A percentile compares a stretch with the other conserved stretches of the same genome.
Conservation (phyloP, 2,797 vertebrate genomes). For the Pangasius mekongensis region DNA sequence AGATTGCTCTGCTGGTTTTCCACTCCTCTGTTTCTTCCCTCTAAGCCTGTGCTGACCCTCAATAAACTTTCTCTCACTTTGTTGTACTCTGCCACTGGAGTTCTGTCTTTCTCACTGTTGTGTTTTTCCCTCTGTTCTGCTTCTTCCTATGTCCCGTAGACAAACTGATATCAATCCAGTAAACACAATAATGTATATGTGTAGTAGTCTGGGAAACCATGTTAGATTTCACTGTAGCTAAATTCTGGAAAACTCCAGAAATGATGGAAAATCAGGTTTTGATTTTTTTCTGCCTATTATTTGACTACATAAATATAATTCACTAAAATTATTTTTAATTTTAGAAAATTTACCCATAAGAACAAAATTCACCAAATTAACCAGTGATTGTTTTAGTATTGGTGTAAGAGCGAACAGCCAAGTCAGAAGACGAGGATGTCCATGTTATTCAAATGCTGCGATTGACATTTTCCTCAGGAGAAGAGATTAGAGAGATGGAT, state of each 20-base stretch:
- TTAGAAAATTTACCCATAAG: neutral
- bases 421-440: neutral
- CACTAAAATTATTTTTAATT: neutral
- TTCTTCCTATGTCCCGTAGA: neutral
- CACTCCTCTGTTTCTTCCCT: conserved; percentile 46
- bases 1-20: conserved; percentile 37
- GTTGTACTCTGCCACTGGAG: conserved; percentile 38
- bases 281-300: neutral
- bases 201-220: neutral
- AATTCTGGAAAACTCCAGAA: neutral
- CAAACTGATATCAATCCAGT: neutral
- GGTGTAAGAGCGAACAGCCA: neutral
- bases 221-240: neutral
- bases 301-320: neutral
- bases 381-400: neutral
- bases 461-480: neutral
- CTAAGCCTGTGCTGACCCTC: conserved; percentile 38
- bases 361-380: neutral
- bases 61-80: conserved; percentile 60
- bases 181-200: neutral
- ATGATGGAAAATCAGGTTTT: neutral
- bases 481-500: neutral
- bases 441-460: neutral
- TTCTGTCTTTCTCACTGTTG: conserved; percentile 46
- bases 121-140: conserved; percentile 12